These are phyloP conservation scores for Rhynchotus rufescens DNA, from an alignment of 2,797 vertebrate genomes.

Conservation along the genomic window DNA sequence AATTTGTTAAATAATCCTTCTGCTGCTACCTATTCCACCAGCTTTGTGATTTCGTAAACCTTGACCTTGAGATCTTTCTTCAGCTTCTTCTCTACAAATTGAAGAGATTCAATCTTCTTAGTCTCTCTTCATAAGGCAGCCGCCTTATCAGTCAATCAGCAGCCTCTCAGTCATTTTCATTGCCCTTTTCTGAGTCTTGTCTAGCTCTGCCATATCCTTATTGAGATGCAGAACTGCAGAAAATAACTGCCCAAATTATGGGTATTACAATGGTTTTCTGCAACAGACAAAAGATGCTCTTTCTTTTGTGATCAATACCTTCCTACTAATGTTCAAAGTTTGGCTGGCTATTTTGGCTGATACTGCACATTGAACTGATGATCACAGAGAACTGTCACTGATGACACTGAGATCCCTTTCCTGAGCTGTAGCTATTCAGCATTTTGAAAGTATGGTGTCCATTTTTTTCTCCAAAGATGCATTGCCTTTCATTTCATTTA, in stretches of 20 bases:
- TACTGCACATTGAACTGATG: background rate
- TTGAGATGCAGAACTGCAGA: background rate
- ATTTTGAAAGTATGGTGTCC: background rate
- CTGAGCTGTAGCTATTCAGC: background rate
- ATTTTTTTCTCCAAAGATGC: background rate
- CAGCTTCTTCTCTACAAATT: background rate
- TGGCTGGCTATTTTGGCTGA: background rate
- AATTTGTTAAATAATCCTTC: background rate
- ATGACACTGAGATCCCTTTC: background rate
- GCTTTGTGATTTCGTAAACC: background rate
- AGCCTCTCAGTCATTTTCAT: background rate
- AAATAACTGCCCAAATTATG: background rate
- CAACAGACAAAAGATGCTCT: background rate
- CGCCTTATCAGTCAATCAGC: background rate
- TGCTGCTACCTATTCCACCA: background rate
- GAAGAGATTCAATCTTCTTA: background rate
- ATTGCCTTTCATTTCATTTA: background rate
- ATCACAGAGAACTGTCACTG: background rate
- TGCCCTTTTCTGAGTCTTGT: background rate
- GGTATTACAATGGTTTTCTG: background rate
- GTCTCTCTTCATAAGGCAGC: background rate
- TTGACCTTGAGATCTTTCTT: background rate
- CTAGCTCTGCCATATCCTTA: background rate
- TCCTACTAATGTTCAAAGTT: background rate
- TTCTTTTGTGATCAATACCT: rapidly evolving